Base-by-base conservation (phyloP, 1,140 invertebrate species). In the Drosophila bifasciata region DNA sequence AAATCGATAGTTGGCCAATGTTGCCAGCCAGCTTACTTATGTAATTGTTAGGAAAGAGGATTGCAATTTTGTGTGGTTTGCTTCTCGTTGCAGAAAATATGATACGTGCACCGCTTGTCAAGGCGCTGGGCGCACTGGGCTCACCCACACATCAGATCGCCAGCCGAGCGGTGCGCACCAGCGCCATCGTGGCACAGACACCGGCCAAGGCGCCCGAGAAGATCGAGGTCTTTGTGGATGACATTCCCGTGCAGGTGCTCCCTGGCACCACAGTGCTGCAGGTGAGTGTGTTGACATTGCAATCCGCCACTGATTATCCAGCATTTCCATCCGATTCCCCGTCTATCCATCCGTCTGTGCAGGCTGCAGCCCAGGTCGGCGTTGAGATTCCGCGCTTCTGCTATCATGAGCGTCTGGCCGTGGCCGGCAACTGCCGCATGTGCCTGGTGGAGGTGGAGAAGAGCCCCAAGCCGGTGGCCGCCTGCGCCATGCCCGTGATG, bases 401-500 rank as follows among this genome's bases (percentile, higher is more conserved):
- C 92, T 99, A 99, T 92, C 99, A 99, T 94, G 99, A 99, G 92
- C 94, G 99, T 51, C 93, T 99, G 32, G 98, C 98, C 40, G 96
- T 99, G 55, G 99, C 99, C 81, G 99, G 99, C 17, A 99, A 99
- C 92, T 98, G 97, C 90, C 94, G 99, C 70, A 99, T 99, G 99
- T 99, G 99, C 94, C 93, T 99, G 5, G 99, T 99, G 1, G 99
- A 99, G 94, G 98, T 99, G 39, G 99, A 99, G 93, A 99, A 99
- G 91, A 94, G 93, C 43, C 94, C 95, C 8, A 94, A 99, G 94
- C 99, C 99, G 5, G 97, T 99, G n/a, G 99, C 99, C 46, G 98
- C 98, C 6, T 99, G 99, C 93, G 99, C 99, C 1, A 99, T 99
- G 98, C 99, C 99, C 13, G 99, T 99, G 0, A 99, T 99, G 98